These are phyloP conservation scores for Hyperoplus lanceolatus DNA, from an alignment of 2,797 vertebrate species.

Conservation along the genomic window DNA sequence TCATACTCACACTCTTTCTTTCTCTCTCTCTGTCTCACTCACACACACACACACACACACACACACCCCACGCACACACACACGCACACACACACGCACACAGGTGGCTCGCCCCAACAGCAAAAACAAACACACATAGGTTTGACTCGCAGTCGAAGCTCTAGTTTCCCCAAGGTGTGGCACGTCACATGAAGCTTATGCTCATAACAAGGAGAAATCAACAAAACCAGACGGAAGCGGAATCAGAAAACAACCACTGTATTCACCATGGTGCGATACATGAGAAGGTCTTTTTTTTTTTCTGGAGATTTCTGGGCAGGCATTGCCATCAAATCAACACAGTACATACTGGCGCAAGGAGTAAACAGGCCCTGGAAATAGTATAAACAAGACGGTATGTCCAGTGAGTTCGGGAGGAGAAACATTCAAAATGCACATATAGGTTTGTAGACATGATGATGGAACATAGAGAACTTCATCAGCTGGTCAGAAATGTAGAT, in stretches of 20 bases:
- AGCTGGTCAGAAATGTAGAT: too few relatives aligned
- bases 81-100: slow-evolving; percentile 25
- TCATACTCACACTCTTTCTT: slow-evolving; percentile 45
- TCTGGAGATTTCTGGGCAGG: slow-evolving; percentile 20
- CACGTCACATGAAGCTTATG: slow-evolving; percentile 66
- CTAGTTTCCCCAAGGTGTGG: slow-evolving; percentile 62
- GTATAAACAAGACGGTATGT: not conserved
- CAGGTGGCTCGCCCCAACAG: slow-evolving; percentile 57
- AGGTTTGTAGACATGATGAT: not conserved
- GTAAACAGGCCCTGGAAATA: not conserved
- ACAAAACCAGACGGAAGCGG: slow-evolving; percentile 56
- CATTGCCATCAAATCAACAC: slow-evolving; percentile 12
- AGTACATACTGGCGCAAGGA: slow-evolving; percentile 20
- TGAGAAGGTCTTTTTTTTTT: slow-evolving; percentile 11
- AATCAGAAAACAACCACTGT: slow-evolving; percentile 58
- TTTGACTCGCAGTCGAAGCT: slow-evolving; percentile 63
- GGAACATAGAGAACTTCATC: not conserved
- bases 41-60: too few relatives aligned
- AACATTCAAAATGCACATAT: not conserved
- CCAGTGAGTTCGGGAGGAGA: too few relatives aligned
- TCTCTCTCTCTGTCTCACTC: slow-evolving; percentile 25
- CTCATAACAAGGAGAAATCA: slow-evolving; percentile 67
- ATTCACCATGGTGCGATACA: slow-evolving; percentile 40
- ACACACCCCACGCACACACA: too few relatives aligned
- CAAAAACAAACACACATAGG: slow-evolving; percentile 68